Percentiles rank a stretch among this genome's conserved stretches.
Evolutionary conservation across 1,140 invertebrate genomes (phyloP).

Genomic region (Pogonomyrmex californicus): DNA sequence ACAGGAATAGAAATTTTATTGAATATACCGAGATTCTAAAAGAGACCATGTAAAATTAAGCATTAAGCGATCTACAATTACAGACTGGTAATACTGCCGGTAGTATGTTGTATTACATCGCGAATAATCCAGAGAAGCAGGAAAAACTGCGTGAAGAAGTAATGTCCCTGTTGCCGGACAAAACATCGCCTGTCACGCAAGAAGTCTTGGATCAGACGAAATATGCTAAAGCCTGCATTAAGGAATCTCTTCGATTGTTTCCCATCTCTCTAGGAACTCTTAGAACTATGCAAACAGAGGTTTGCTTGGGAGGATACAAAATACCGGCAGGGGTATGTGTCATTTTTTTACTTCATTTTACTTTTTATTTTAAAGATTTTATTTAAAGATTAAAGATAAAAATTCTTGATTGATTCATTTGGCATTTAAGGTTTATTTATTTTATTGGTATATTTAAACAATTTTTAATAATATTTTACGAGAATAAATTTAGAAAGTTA

Average conservation of each 20-base stretch:
- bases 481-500: not conserved
- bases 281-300: slow-evolving; percentile 83
- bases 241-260: slow-evolving; percentile 89
- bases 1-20: not conserved
- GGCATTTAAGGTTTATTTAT: not conserved
- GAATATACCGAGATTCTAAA: not conserved
- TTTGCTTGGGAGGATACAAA: slow-evolving; percentile 84
- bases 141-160: slow-evolving; percentile 90
- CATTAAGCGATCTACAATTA: slow-evolving; percentile 37
- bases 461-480: not conserved
- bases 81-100: slow-evolving; percentile 81
- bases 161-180: slow-evolving; percentile 83
- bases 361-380: too few species aligned
- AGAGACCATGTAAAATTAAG: not conserved
- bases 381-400: not conserved
- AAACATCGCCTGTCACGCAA: slow-evolving; percentile 86
- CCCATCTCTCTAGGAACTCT: slow-evolving; percentile 85
- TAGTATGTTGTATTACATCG: slow-evolving; percentile 88
- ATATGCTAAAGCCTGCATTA: slow-evolving; percentile 90
- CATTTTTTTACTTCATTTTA: slow-evolving; percentile 15
- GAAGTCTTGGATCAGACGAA: slow-evolving; percentile 87
- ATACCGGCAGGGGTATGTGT: slow-evolving; percentile 85
- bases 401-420: not conserved
- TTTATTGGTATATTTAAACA: not conserved
- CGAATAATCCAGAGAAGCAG: slow-evolving; percentile 89